Evolutionary conservation across 2,888 invertebrate species (phyloP).

Genomic region (Cartodere bifasciata): DNA sequence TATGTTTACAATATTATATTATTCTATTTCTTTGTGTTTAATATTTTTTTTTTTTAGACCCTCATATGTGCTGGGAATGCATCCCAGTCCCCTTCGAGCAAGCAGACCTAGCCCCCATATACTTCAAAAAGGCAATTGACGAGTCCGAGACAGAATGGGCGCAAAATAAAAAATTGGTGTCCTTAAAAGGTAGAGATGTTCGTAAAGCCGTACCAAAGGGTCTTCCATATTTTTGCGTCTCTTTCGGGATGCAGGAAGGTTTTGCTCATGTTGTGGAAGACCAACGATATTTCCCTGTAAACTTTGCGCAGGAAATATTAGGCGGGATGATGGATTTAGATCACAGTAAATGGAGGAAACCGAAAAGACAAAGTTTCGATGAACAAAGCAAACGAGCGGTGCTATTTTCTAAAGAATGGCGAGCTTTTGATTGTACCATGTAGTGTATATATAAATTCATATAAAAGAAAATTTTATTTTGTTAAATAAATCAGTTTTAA

Average conservation of each 20-base stretch:
- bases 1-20: too few relatives aligned
- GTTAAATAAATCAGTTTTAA: too few relatives aligned
- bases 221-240: slow-evolving; percentile 87
- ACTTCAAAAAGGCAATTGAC: slow-evolving; percentile 94
- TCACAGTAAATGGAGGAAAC: slow-evolving; percentile 74
- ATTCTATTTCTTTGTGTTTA: too few relatives aligned
- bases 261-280: slow-evolving; percentile 98
- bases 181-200: slow-evolving; percentile 55
- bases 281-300: slow-evolving; percentile 68
- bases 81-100: slow-evolving; percentile 72
- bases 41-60: slow-evolving; percentile 45
- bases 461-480: too few relatives aligned
- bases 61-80: slow-evolving; percentile 83
- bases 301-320: slow-evolving; percentile 92
- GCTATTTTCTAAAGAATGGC: slow-evolving; percentile 59
- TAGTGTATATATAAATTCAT: too few relatives aligned
- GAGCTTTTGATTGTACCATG: slow-evolving; percentile 39
- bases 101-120: slow-evolving; percentile 85
- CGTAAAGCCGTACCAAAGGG: slow-evolving; percentile 80
- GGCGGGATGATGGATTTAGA: slow-evolving; percentile 90
- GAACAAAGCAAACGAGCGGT: slow-evolving; percentile 63
- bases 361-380: slow-evolving; percentile 60
- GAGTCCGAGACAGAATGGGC: slow-evolving; percentile 95
- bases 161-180: slow-evolving; percentile 82
- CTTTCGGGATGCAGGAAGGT: slow-evolving; percentile 83